These are phyloP conservation scores for Phasia obesa DNA, from an alignment of 2,888 invertebrate species.

Conservation along the genomic window DNA sequence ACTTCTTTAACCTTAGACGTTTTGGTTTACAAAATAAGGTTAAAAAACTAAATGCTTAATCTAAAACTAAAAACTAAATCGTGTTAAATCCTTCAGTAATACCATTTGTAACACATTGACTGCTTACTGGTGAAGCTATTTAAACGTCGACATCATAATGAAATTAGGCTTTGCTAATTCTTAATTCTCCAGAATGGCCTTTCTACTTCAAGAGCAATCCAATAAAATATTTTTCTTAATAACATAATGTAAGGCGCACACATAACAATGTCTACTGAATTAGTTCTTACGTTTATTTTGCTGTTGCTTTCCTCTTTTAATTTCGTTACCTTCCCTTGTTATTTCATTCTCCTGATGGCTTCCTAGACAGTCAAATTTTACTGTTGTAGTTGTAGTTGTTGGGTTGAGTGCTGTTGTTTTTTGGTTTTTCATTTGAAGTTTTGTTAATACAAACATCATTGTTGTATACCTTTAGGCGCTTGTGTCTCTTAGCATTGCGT, in stretches of 20 bases:
- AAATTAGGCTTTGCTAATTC: no score
- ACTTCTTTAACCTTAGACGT: no score
- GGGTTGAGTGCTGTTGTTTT: slow-evolving; percentile 1
- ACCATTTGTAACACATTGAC: no score
- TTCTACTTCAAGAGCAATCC: no score
- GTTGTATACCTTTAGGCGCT: slow-evolving; percentile 72
- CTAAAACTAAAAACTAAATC: no score
- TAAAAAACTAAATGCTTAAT: no score
- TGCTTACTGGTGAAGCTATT: no score
- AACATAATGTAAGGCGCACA: not conserved
- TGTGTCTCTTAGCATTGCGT: slow-evolving; percentile 47
- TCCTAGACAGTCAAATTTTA: slow-evolving; percentile 29
- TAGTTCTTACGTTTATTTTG: not conserved
- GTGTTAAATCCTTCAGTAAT: no score
- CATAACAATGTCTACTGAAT: not conserved
- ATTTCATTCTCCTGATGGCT: slow-evolving; percentile 14
- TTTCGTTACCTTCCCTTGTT: slow-evolving; percentile 37
- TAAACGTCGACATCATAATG: no score
- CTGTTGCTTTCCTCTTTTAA: slow-evolving; percentile 44
- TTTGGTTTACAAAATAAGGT: no score
- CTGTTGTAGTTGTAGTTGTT: not conserved
- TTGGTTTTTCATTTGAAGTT: slow-evolving; percentile 30
- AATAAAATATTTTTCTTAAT: not conserved
- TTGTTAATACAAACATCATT: slow-evolving; percentile 71
- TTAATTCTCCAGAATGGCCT: no score